Conservation (phyloP, 2,113 vertebrate species). For the Paramisgurnus dabryanus region DNA sequence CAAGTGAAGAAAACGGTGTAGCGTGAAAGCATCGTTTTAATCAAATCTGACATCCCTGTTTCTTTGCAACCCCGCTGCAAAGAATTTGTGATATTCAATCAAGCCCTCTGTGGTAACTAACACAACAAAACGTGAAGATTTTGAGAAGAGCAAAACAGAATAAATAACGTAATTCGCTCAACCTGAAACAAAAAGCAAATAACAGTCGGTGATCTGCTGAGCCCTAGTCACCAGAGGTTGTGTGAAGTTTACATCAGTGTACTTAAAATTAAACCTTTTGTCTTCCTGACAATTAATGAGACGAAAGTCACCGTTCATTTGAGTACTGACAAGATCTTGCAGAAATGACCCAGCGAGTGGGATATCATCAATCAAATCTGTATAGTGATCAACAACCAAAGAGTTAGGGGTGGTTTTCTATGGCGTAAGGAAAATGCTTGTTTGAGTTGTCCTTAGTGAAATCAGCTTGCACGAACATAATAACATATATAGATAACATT, state of each 20-base stretch:
- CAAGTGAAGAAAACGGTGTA: conserved; percentile 7
- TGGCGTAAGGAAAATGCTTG: too few species aligned
- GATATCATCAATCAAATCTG: background rate
- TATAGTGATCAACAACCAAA: background rate
- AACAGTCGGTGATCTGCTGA: background rate
- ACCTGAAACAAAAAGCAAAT: background rate
- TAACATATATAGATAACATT: too few species aligned
- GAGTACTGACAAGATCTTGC: background rate
- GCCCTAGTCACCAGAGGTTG: background rate
- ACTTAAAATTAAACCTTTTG: background rate
- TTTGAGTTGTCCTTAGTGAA: too few species aligned
- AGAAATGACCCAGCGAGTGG: background rate
- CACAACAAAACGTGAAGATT: background rate
- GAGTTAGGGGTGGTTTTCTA: too few species aligned
- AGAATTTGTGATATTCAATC: conserved; percentile 12
- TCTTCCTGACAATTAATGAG: background rate
- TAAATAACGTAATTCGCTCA: background rate
- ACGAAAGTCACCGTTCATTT: background rate
- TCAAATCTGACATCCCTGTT: background rate
- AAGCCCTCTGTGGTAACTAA: background rate
- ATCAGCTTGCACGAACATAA: too few species aligned
- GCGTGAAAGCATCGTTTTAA: background rate
- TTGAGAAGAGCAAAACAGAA: background rate
- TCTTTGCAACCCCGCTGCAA: background rate
- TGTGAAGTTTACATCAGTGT: background rate